phyloP scores from a whole-genome alignment of 2,888 invertebrate species.

The Leuctra nigra region DNA sequence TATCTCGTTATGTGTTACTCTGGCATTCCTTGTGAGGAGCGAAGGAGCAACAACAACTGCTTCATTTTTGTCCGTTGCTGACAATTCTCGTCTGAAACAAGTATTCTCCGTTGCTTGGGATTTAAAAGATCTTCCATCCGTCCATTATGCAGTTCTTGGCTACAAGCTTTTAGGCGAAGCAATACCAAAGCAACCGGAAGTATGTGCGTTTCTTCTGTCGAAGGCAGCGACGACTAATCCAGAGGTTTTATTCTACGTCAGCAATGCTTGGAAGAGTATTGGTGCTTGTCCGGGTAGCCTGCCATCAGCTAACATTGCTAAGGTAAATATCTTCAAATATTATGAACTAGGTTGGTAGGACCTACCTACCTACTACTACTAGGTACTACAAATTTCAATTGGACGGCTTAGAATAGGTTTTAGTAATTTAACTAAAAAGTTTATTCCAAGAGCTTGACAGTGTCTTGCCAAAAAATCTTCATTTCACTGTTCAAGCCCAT shows the following conservation, averaged over 20 bases:
- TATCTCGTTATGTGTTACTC: too few species aligned
- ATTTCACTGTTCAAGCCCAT: too few species aligned
- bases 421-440: too few species aligned
- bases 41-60: conserved; percentile 37
- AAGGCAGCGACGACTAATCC: conserved; percentile 37
- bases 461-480: too few species aligned
- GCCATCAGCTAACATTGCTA: conserved; percentile 44
- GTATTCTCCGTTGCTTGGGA: conserved; percentile 37
- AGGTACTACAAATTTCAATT: too few species aligned
- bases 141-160: conserved; percentile 70
- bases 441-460: too few species aligned
- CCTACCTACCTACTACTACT: too few species aligned
- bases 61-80: conserved; percentile 36
- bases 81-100: conserved; percentile 36
- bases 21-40: conserved; percentile 42
- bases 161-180: conserved; percentile 57
- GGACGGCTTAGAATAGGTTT: too few species aligned
- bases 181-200: conserved; percentile 47
- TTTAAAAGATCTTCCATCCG: conserved; percentile 51
- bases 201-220: conserved; percentile 44
- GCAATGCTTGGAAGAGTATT: conserved; percentile 54
- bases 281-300: conserved; percentile 49
- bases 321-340: conserved; percentile 34
- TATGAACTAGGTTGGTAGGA: too few species aligned
- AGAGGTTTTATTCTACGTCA: conserved; percentile 55